Base-by-base conservation (phyloP, 1,140 invertebrate species). In the Penaeus vannamei region DNA sequence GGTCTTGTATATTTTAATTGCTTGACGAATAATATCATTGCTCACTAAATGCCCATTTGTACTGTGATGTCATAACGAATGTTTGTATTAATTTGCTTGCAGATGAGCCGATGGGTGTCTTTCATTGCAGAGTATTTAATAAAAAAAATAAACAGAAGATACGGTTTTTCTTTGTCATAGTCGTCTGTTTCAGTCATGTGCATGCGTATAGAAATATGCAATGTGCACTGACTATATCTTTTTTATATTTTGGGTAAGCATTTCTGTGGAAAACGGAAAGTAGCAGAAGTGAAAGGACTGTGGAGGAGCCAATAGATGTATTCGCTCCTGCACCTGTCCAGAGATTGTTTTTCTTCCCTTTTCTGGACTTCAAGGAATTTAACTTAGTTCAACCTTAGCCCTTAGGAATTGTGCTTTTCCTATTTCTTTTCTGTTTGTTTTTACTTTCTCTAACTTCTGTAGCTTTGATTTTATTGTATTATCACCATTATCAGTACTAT, bases 61-160 rank as follows among this genome's bases (percentile, higher is more conserved):
- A 76, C 72, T 76, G 72, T 76, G 72, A 76, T 76, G 29, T 76
- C 42, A 36, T 19, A 76, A 76, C 42, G 72, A 76, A 76, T 76
- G 72, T 76, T 36, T 23, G 72, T 76, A 36, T 76, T 32, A 32
- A 76, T 76, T 76, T 76, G 72, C 72, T 76, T 76, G 7, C 72
- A 76, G 26, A 76, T 29, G 72, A 76, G 20, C 42, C 29, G 20
- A 76, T 76, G 72, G 72, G 72, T 36, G 72, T 76, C 72, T 76
- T 76, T 76, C 72, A 76, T 19, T 76, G 72, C 72, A 29, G 72
- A 76, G 42, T 76, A 76, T 76, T 76, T 76, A 76, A 76, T 76
- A 76, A 76, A 32, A 69, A 72, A 76, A 76, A 76, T 76, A 53
- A 53, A 53, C 53, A 53, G 46, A 53, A 17, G 12, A 14, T 53